phyloP scores from a whole-genome alignment of 2,888 invertebrate species.

The Aquatica leii region DNA sequence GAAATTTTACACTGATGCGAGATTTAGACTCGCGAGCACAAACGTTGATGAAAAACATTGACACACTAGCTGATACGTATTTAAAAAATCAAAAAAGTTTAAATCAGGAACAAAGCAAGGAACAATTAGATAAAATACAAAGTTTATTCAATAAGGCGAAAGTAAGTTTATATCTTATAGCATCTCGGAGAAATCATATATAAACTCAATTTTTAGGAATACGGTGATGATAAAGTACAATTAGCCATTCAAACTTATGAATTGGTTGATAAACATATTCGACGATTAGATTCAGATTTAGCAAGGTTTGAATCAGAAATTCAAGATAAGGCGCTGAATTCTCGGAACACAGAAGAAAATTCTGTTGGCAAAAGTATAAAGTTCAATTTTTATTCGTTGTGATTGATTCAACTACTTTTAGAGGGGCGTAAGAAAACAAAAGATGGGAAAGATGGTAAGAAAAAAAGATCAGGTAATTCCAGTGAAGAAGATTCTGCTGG shows the following conservation, averaged over 20 bases:
- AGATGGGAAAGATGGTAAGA: conserved; percentile 69
- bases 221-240: conserved; percentile 97
- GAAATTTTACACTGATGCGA: conserved; percentile 95
- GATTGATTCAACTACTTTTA: conserved; percentile 47
- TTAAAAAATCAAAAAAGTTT: conserved; percentile 76
- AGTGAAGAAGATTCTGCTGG: conserved; percentile 63
- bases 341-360: conserved; percentile 74
- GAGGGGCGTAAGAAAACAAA: conserved; percentile 76
- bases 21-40: conserved; percentile 94
- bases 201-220: conserved; percentile 66
- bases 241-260: conserved; percentile 98
- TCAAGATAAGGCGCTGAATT: conserved; percentile 89
- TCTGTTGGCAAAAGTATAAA: conserved; percentile 67
- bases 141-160: conserved; percentile 92
- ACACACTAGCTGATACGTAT: conserved; percentile 84
- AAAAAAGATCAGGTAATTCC: conserved; percentile 63
- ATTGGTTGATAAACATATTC: conserved; percentile 96
- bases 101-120: conserved; percentile 80
- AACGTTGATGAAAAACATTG: conserved; percentile 89
- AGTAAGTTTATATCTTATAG: conserved; percentile 43
- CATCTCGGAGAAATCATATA: background rate
- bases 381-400: background rate
- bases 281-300: conserved; percentile 94
- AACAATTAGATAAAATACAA: conserved; percentile 84
- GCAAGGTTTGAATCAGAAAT: conserved; percentile 96